phyloP scores from a whole-genome alignment of 2,888 invertebrate genomes.

The Drepana falcataria region DNA sequence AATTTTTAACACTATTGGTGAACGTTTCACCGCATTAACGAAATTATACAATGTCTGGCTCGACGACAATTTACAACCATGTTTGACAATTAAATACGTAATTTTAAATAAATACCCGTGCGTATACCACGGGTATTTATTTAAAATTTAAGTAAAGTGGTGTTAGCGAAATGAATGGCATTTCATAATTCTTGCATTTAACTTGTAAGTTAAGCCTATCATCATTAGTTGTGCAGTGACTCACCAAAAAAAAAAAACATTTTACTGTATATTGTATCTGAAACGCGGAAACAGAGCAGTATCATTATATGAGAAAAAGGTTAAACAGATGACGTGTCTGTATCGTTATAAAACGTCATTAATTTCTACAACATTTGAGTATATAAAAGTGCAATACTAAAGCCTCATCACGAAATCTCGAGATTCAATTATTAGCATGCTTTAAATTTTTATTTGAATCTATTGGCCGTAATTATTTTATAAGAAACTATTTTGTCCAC shows the following conservation, averaged over 20 bases:
- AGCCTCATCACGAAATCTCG: too few relatives aligned
- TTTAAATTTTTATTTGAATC: too few relatives aligned
- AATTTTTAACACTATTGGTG: slow-evolving; percentile 20
- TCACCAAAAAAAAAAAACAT: slow-evolving; percentile 26
- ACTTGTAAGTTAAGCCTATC: slow-evolving; percentile 27
- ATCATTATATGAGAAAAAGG: slow-evolving; percentile 37
- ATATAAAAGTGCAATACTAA: too few relatives aligned
- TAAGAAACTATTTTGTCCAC: too few relatives aligned
- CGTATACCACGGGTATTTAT: too few relatives aligned
- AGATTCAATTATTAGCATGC: too few relatives aligned
- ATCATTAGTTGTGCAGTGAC: slow-evolving; percentile 41
- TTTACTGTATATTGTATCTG: slow-evolving; percentile 23
- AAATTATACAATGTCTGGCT: background rate
- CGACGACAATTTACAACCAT: background rate
- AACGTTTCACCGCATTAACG: background rate
- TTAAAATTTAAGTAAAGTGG: too few relatives aligned
- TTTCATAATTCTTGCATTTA: slow-evolving; percentile 11
- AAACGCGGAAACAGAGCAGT: slow-evolving; percentile 41
- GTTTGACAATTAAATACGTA: background rate
- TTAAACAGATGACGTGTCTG: slow-evolving; percentile 40
- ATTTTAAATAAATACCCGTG: too few relatives aligned
- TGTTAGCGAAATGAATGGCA: too few relatives aligned
- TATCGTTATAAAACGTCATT: slow-evolving; percentile 39
- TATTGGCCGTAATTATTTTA: too few relatives aligned
- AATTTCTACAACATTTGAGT: background rate